Conservation (phyloP, 2,797 vertebrate species). For the Propithecus deckenii region DNA sequence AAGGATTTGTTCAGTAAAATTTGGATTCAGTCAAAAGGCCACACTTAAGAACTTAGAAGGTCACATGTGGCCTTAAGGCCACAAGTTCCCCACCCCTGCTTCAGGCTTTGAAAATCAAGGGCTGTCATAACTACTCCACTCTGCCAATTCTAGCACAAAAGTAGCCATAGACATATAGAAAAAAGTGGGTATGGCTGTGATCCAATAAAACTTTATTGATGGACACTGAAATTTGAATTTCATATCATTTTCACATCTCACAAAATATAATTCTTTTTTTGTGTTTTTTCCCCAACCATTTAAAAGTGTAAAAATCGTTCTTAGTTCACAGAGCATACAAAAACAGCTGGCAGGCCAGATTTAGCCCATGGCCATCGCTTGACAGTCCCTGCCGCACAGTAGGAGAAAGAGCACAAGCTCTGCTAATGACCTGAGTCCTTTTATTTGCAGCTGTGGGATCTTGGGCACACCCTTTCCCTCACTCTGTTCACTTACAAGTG, state of each 20-base stretch:
- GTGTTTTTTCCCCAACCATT: not conserved
- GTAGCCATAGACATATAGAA: not conserved
- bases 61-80: too few relatives aligned
- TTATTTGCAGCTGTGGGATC: not conserved
- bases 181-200: not conserved
- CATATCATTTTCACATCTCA: not conserved
- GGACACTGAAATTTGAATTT: constrained; percentile 30
- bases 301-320: constrained; percentile 6
- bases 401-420: not conserved
- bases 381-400: not conserved
- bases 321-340: not conserved
- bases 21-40: too few relatives aligned
- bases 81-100: too few relatives aligned
- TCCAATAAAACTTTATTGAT: not conserved
- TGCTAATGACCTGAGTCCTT: not conserved
- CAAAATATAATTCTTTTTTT: not conserved
- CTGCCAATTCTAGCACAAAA: not conserved
- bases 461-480: not conserved
- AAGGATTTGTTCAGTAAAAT: too few relatives aligned
- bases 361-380: not conserved
- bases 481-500: not conserved
- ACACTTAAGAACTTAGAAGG: too few relatives aligned
- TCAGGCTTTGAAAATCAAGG: not conserved
- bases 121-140: not conserved
- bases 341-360: not conserved